phyloP scores from a whole-genome alignment of 2,888 invertebrate species.

The Rhimphoctona megacephalus region DNA sequence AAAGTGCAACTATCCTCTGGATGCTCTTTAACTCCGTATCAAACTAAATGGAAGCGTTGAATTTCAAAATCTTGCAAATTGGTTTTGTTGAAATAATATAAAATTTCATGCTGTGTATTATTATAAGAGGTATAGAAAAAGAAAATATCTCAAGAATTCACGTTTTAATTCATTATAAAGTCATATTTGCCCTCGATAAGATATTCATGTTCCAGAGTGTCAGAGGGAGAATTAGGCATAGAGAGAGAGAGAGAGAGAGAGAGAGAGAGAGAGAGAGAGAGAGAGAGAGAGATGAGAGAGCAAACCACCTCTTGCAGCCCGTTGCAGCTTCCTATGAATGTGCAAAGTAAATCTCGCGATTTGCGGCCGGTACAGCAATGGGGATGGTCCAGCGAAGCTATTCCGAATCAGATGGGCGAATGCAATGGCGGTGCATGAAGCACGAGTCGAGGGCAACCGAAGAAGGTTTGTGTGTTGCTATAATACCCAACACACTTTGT shows the following conservation, averaged over 20 bases:
- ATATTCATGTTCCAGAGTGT: constrained; percentile 20
- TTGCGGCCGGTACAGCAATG: constrained; percentile 35
- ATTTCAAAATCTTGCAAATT: background rate
- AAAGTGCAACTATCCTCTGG: background rate
- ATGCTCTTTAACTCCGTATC: background rate
- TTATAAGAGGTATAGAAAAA: background rate
- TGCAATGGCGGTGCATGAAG: constrained; percentile 18
- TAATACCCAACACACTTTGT: constrained; percentile 31
- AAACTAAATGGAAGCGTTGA: background rate
- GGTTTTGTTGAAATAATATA: background rate
- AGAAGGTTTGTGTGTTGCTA: constrained; percentile 30
- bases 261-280: constrained; percentile 9
- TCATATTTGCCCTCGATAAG: background rate
- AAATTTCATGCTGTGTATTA: background rate
- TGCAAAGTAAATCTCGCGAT: constrained; percentile 55
- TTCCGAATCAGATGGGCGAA: constrained; percentile 40
- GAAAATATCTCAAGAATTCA: background rate
- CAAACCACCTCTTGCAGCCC: background rate
- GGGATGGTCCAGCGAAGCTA: constrained; percentile 26
- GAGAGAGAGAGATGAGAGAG: background rate
- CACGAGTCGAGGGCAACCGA: constrained; percentile 18
- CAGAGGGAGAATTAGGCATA: constrained; percentile 14
- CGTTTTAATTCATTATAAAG: constrained; percentile 18
- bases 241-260: background rate
- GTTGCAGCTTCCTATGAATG: constrained; percentile 27